These are phyloP conservation scores for Spongilla lacustris DNA, from an alignment of 37 sponge, comb jelly and placozoan genomes.

Conservation along the genomic window DNA sequence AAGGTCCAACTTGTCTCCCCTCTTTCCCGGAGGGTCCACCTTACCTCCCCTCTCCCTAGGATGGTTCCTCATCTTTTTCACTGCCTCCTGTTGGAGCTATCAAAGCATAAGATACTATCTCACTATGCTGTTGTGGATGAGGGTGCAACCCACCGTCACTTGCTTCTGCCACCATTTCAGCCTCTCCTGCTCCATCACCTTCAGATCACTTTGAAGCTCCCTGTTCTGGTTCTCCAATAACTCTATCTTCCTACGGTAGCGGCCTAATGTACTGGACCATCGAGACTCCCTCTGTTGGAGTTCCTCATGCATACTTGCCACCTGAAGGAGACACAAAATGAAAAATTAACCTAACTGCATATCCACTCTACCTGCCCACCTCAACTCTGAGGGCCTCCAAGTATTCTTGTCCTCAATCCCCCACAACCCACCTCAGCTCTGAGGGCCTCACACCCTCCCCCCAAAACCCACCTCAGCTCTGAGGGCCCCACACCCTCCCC, in stretches of 20 bases:
- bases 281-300: conserved; percentile 67
- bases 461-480: background rate
- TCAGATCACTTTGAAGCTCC: conserved; percentile 80
- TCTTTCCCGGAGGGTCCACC: too few species aligned
- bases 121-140: too few species aligned
- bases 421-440: too few species aligned
- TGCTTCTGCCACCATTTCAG: conserved; percentile 75
- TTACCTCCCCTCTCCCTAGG: too few species aligned
- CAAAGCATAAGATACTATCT: too few species aligned
- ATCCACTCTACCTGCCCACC: too few species aligned
- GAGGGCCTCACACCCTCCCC: too few species aligned
- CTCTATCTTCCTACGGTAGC: conserved; percentile 58
- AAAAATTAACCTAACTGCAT: too few species aligned
- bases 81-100: conserved; percentile 12
- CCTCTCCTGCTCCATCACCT: conserved; percentile 80
- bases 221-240: conserved; percentile 70
- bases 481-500: background rate
- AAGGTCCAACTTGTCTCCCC: too few species aligned
- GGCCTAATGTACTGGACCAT: conserved; percentile 67
- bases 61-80: too few species aligned
- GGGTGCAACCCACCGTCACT: conserved; percentile 4
- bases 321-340: conserved; percentile 35
- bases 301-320: conserved; percentile 47
- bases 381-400: too few species aligned
- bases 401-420: too few species aligned